Evolutionary conservation across 2,113 vertebrate genomes (phyloP), one percentile per base, ranked within the genome.

Genomic region (Salvelinus sp.): DNA sequence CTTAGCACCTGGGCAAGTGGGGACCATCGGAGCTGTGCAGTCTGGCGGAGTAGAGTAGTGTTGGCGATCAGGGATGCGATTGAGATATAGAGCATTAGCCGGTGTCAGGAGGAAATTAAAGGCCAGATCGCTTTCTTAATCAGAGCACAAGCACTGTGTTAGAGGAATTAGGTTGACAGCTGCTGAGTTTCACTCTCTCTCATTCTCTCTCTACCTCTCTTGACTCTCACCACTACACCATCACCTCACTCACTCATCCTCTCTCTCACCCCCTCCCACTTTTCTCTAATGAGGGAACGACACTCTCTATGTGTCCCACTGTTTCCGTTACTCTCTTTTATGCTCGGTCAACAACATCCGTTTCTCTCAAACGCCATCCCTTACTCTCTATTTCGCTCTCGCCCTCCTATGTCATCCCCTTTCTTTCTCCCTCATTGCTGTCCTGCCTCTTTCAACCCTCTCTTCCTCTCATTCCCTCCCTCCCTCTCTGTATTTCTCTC

Each of bases 121-220:
- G 94, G 94, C 94, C 95, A 94, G 95, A 95, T 96, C 95, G 94
- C 95, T 95, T 95, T 95, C 95, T 95, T 96, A 96, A 97, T 96
- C 95, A 96, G 95, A 95, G 95, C 96, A 96, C 95, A 95, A 97
- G 95, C 95, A 91, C 94, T 92, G 94, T 92, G 94, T 96, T 96
- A 94, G 91, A 95, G 94, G 95, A 97, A 96, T 96, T 96, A 97
- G 94, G 94, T 94, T 94, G 94, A 96, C 96, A 97, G 96, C 96
- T 97, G 96, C 95, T 94, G 90, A 90, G 92, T 88, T 81, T 79
- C 83, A 89, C 88, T 83, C 77, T 91, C 91, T 78, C 90, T 88
- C 88, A 82, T 84, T 79, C 90, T 91, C 87, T 74, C 87, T 83
- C 87, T 79, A 86, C 38, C 68, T 58, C 74, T 65, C 14, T 82